Base-by-base conservation (phyloP, 2,113 vertebrate genomes). In the Sylvilagus bachmani region DNA sequence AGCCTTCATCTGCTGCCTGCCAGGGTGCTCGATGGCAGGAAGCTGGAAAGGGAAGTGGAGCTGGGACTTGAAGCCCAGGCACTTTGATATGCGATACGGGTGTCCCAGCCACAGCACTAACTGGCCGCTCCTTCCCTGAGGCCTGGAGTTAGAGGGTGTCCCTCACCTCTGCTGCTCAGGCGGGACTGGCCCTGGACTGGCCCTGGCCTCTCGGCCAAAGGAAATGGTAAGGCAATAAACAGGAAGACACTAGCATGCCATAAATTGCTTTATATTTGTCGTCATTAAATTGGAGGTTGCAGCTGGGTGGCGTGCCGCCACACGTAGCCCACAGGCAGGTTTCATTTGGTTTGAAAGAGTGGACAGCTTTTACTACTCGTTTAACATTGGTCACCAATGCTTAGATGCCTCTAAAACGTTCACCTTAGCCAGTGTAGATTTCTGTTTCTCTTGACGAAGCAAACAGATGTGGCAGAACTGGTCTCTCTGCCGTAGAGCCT, bases 271-370 rank as follows among this genome's bases (percentile, higher is more conserved):
- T 64, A 27, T 71, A 16, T 6, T 4, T 0, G 0, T 29, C 67
- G 67, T 91, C 75, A 84, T 79, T 90, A 80, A 92, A 62, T 17
- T 2, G 13, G 90, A 91, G 87, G 36, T 11, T 24, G 75, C 13
- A 36, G 31, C 2, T 0, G 0, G 44, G 44, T 86, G 78, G 33
- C 82, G 71, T 0, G 0, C 53, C 62, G 53, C 87, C 83, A 66
- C 25, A 36, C 1, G n/a, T 69, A 77, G 27, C 85, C 77, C 55
- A 51, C 33, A 67, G 71, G 77, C 69, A 69, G 89, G 73, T 77
- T 85, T 73, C 16, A 5, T 83, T 70, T n/a, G 67, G 33, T 79
- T 29, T 51, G 71, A 75, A 22, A 44, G 22, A 77, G 27, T 33
- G 9, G 70, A 38, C 58, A 81, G 67, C 6, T 93, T 38, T 77